phyloP scores from a whole-genome alignment of 2,888 invertebrate species.

The Protophormia terraenovae region DNA sequence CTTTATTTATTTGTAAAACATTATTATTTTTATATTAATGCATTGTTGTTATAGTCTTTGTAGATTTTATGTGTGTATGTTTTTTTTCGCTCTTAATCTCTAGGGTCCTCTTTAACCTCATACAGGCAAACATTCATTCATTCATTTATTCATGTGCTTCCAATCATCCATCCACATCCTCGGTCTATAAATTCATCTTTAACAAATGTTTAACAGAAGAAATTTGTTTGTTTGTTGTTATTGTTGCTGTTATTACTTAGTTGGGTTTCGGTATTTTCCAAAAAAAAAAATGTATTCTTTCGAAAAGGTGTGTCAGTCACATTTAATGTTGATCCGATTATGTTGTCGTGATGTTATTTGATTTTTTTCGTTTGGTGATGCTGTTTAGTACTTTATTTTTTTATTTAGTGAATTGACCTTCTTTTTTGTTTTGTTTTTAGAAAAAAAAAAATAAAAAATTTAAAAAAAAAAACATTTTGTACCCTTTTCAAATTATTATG shows the following conservation, averaged over 20 bases:
- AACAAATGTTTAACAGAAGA: constrained; percentile 52
- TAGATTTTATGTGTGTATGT: constrained; percentile 20
- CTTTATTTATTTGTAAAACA: constrained; percentile 56
- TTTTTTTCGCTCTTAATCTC: constrained; percentile 48
- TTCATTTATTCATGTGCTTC: constrained; percentile 1
- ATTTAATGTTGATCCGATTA: constrained; percentile 65
- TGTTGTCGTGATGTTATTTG: constrained; percentile 59
- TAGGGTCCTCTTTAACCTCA: constrained; percentile 59
- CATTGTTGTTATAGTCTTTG: constrained; percentile 13
- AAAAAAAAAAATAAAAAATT: neutral
- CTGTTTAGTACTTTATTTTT: constrained; percentile 2
- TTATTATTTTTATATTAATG: constrained; percentile 42
- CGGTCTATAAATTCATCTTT: constrained; percentile 35
- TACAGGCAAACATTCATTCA: neutral
- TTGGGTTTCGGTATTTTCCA: neutral
- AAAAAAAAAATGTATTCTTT: neutral
- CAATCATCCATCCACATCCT: constrained; percentile 31
- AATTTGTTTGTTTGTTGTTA: constrained; percentile 11
- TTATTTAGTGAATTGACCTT: constrained; percentile 44
- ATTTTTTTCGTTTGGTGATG: constrained; percentile 8
- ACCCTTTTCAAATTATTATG: constrained; percentile 53
- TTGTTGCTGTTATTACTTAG: neutral
- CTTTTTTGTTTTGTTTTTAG: constrained; percentile 34
- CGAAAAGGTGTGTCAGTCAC: constrained; percentile 59
- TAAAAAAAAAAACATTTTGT: constrained; percentile 7